These are phyloP conservation scores for Stichodactyla helianthus DNA, from an alignment of 64 coral and sea anemone species.

Conservation along the genomic window DNA sequence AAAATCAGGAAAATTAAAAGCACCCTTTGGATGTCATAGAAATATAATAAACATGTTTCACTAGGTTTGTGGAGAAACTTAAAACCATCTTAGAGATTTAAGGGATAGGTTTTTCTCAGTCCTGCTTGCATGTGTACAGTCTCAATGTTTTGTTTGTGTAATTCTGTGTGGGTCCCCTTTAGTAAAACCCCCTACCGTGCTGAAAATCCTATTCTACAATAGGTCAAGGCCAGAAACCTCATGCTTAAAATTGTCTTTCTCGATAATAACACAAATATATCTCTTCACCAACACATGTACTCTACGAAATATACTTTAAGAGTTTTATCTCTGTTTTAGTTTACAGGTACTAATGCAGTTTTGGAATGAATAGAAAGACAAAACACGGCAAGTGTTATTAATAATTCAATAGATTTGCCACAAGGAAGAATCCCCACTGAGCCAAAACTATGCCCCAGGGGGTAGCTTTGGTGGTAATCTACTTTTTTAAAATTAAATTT, in stretches of 20 bases:
- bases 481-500: slow-evolving; percentile 14
- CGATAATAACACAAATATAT: background rate
- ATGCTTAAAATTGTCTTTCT: background rate
- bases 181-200: background rate
- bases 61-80: background rate
- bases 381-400: background rate
- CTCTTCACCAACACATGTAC: background rate
- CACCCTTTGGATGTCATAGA: background rate
- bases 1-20: background rate
- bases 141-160: background rate
- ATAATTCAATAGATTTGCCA: slow-evolving; percentile 21
- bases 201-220: background rate
- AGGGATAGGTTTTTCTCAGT: background rate
- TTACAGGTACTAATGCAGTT: background rate
- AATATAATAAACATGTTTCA: background rate
- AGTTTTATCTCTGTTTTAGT: background rate
- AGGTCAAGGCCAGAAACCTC: background rate
- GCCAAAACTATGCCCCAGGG: background rate
- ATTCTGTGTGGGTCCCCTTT: background rate
- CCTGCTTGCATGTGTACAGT: background rate
- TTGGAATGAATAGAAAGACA: background rate
- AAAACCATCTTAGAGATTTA: background rate
- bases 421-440: slow-evolving; percentile 12
- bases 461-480: slow-evolving; percentile 6
- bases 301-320: background rate